phyloP scores from a whole-genome alignment of 2,113 vertebrate genomes.

The Colaptes auratus region DNA sequence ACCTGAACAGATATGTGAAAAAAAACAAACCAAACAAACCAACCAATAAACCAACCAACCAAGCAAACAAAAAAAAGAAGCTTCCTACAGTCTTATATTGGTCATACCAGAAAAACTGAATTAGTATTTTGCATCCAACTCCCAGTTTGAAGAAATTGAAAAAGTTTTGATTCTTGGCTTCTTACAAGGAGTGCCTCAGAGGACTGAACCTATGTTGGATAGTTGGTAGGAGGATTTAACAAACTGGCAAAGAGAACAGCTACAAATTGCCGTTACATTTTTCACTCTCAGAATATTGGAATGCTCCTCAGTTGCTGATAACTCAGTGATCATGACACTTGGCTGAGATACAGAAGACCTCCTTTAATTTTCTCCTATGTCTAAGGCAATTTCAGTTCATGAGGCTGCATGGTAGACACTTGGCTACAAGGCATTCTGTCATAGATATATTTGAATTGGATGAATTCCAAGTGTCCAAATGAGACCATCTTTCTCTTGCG shows the following conservation, averaged over 20 bases:
- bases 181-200: background rate
- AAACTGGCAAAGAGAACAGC: rapidly evolving
- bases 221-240: background rate
- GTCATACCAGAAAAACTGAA: background rate
- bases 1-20: background rate
- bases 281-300: background rate
- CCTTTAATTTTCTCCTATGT: background rate
- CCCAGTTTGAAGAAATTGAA: background rate
- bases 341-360: background rate
- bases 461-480: background rate
- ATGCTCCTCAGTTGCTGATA: background rate
- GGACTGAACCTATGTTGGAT: background rate
- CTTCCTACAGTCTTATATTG: background rate
- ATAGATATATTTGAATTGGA: background rate
- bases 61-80: background rate
- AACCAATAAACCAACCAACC: too few relatives aligned
- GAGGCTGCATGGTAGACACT: background rate
- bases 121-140: background rate
- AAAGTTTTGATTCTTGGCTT: background rate
- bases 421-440: background rate
- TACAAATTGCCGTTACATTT: background rate
- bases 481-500: background rate
- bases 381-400: background rate
- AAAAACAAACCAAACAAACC: background rate
- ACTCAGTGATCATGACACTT: background rate